Evolutionary conservation across 2,113 vertebrate genomes (phyloP), one percentile per base, ranked within the genome.

Genomic region (Tympanuchus pallidicinctus): DNA sequence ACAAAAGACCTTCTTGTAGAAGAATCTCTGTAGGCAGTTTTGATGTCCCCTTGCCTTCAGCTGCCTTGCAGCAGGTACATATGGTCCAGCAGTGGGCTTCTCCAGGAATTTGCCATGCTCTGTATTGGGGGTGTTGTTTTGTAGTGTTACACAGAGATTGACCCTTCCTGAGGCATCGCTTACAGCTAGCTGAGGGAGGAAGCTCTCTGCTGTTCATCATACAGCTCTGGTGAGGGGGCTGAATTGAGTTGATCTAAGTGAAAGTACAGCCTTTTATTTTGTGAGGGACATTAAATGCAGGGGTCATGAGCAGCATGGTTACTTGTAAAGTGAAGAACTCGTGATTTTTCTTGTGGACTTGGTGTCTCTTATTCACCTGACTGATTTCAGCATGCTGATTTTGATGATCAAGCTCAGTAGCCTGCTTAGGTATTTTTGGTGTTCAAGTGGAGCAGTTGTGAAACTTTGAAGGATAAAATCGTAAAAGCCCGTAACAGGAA

Each of bases 221-320:
- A 13, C 13, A 3, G 8, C 0, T 1, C 43, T 69, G 2, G 30
- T 60, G 6, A 3, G 8, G 17, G 6, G 15, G 5, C 42, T 65
- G 36, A 56, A 9, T 13, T 24, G 0, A 10, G 6, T 56, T 64
- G 27, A 28, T 9, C 13, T n/a, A 43, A 34, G 7, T 22, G 43
- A 81, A 65, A 61, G 47, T 47, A 20, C 17, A 42, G 5, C 4
- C 14, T 17, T 38, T 36, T 61, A 28, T 27, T 63, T 40, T 40
- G 36, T 28, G 25, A 34, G 16, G 36, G 36, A 17, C 15, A 25
- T 28, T 18, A 34, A 21, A 28, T 28, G 36, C 34, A 70, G 15
- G 28, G 32, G 14, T 65, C 16, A 1, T 28, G 63, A 32, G 19
- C 85, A 65, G 32, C 0, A 0, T 21, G 73, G 17, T 24, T 59